Base-by-base conservation (phyloP, 2,888 invertebrate genomes). In the Onthophagus sagittarius region DNA sequence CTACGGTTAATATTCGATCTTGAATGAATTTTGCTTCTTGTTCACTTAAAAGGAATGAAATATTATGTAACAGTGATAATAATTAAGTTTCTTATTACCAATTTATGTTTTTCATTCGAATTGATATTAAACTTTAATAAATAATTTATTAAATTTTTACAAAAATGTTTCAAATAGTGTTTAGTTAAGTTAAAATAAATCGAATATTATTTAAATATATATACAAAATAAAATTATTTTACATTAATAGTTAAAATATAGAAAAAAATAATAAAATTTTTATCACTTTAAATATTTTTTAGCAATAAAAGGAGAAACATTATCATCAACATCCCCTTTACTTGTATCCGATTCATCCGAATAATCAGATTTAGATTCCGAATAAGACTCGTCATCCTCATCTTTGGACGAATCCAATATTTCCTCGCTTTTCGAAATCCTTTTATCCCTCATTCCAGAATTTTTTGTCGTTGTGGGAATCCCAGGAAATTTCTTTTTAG, bases 1-100 rank as follows among this genome's bases (percentile, higher is more conserved):
- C 96, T 1, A 93, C 92, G 33, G 87, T 86, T 72, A 90, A 88
- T 69, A 96, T 93, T 75, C 96, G 88, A 74, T 95, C 94, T 83
- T 94, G 93, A 72, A 96, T 92, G 79, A 95, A 92, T 86, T 94
- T 95, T 6, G 94, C 91, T 85, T 95, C 94, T 80, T 92, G 92
- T 84, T 95, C 94, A 83, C 86, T 85, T 73, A 65, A 81, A 82
- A 75, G n/a, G n/a, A n/a, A n/a, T n/a, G n/a, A n/a, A n/a, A n/a
- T n/a, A n/a, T n/a, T n/a, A n/a, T n/a, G n/a, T n/a, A n/a, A n/a
- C n/a, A n/a, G n/a, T n/a, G n/a, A n/a, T n/a, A n/a, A n/a, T n/a
- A n/a, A n/a, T n/a, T n/a, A n/a, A n/a, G n/a, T n/a, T n/a, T n/a
- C n/a, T n/a, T n/a, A n/a, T n/a, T n/a, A n/a, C n/a, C n/a, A n/a